Evolutionary conservation across 2,113 vertebrate species (phyloP).

Genomic region (Thamnaconus septentrionalis): DNA sequence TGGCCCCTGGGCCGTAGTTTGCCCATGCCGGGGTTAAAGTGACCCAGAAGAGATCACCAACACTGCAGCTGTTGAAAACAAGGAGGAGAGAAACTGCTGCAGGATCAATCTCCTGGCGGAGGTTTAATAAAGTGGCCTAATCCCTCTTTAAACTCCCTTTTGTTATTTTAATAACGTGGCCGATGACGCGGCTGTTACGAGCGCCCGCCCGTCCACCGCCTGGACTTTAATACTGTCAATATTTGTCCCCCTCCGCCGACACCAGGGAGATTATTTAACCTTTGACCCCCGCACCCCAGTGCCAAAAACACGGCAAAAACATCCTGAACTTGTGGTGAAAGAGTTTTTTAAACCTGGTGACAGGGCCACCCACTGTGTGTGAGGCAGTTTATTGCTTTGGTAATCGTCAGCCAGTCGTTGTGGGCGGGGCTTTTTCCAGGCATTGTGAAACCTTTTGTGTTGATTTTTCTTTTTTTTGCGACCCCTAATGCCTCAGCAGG

Average conservation of each 20-base stretch:
- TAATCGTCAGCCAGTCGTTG: too few species aligned
- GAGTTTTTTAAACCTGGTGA: constrained; percentile 6
- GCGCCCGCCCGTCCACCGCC: background rate
- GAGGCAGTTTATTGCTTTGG: background rate
- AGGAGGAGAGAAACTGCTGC: too few species aligned
- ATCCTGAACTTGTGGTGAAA: background rate
- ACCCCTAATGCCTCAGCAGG: constrained; percentile 6
- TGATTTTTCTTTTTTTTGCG: background rate
- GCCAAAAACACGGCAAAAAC: background rate
- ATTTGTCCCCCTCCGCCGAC: constrained; percentile 40
- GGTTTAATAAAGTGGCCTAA: too few species aligned
- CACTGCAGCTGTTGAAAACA: too few species aligned
- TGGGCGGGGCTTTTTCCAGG: too few species aligned
- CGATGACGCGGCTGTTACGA: too few species aligned
- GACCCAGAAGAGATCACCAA: too few species aligned
- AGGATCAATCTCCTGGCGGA: too few species aligned
- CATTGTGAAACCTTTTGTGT: constrained; percentile 6
- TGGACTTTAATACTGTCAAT: constrained; percentile 66
- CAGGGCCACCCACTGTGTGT: constrained; percentile 20
- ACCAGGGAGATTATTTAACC: constrained; percentile 22
- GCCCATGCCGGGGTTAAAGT: too few species aligned
- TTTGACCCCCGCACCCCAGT: constrained; percentile 35
- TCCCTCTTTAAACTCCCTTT: too few species aligned
- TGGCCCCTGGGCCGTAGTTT: too few species aligned
- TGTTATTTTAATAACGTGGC: too few species aligned